These are phyloP conservation scores for Lethrus apterus DNA, from an alignment of 1,140 invertebrate species.

Conservation along the genomic window DNA sequence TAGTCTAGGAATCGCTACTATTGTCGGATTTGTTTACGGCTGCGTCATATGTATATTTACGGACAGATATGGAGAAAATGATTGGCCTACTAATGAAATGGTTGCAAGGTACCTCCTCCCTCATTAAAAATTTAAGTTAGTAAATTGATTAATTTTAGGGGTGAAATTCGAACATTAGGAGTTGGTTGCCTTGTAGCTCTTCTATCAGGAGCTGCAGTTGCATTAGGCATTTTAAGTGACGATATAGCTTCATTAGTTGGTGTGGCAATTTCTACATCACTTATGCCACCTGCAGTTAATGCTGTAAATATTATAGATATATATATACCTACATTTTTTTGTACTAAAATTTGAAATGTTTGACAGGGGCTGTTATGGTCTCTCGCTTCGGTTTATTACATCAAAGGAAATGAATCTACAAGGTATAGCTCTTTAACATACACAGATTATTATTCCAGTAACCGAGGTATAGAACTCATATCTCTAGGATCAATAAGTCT, in stretches of 20 bases:
- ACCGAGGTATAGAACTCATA: slow-evolving; percentile 51
- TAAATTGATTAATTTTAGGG: slow-evolving; percentile 40
- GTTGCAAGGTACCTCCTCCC: slow-evolving; percentile 56
- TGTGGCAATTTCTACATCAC: slow-evolving; percentile 72
- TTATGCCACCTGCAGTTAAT: slow-evolving; percentile 72
- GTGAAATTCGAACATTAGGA: slow-evolving; percentile 55
- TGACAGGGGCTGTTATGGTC: slow-evolving; percentile 63
- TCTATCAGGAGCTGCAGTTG: slow-evolving; percentile 67
- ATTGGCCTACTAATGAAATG: slow-evolving; percentile 66
- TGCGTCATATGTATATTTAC: slow-evolving; percentile 50
- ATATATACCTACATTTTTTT: not conserved
- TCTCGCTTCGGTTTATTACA: slow-evolving; percentile 48
- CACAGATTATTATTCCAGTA: slow-evolving; percentile 45
- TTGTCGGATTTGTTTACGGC: slow-evolving; percentile 63
- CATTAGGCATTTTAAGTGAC: slow-evolving; percentile 62
- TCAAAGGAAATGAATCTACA: slow-evolving; percentile 40
- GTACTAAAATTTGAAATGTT: not conserved
- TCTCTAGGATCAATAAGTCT: slow-evolving; percentile 58
- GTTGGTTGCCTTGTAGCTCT: slow-evolving; percentile 62
- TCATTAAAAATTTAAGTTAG: too few species aligned
- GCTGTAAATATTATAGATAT: slow-evolving; percentile 41
- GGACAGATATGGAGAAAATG: slow-evolving; percentile 49
- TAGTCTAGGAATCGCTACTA: slow-evolving; percentile 53
- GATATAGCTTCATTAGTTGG: slow-evolving; percentile 70
- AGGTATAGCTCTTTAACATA: slow-evolving; percentile 29